Percentiles rank a stretch among this genome's conserved stretches.
These are phyloP conservation scores for Punctoribates punctum DNA, from an alignment of 2,888 invertebrate species.

Conservation along the genomic window DNA sequence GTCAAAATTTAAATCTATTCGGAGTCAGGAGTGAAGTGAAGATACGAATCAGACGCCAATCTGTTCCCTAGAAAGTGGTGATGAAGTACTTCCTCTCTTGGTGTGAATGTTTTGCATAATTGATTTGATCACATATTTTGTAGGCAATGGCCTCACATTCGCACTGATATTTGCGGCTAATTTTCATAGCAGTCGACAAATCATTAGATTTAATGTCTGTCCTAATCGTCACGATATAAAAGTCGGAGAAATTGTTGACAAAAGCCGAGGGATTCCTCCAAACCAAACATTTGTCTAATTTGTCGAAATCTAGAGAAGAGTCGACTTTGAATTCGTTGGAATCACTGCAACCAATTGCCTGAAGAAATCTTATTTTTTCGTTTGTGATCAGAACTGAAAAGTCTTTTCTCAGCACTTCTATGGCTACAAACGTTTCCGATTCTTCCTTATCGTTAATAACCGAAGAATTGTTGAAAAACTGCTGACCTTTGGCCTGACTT, in stretches of 20 bases:
- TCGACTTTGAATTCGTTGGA: conserved; percentile 52
- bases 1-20: neutral
- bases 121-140: conserved; percentile 73
- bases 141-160: conserved; percentile 66
- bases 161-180: conserved; percentile 72
- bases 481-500: conserved; percentile 74
- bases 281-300: conserved; percentile 55
- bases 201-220: conserved; percentile 53
- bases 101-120: conserved; percentile 79
- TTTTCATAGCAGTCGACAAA: conserved; percentile 56
- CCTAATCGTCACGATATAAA: conserved; percentile 59
- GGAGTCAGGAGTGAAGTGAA: no score
- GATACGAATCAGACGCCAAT: neutral
- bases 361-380: conserved; percentile 39
- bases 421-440: conserved; percentile 50
- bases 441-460: conserved; percentile 69
- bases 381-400: conserved; percentile 41
- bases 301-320: conserved; percentile 54
- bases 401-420: conserved; percentile 12
- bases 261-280: neutral
- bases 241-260: neutral
- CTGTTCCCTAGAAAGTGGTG: neutral
- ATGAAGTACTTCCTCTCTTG: conserved; percentile 65
- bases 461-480: conserved; percentile 70
- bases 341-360: conserved; percentile 53